Evolutionary conservation across 2,113 vertebrate genomes (phyloP).

Genomic region (Campylomormyrus numenius): DNA sequence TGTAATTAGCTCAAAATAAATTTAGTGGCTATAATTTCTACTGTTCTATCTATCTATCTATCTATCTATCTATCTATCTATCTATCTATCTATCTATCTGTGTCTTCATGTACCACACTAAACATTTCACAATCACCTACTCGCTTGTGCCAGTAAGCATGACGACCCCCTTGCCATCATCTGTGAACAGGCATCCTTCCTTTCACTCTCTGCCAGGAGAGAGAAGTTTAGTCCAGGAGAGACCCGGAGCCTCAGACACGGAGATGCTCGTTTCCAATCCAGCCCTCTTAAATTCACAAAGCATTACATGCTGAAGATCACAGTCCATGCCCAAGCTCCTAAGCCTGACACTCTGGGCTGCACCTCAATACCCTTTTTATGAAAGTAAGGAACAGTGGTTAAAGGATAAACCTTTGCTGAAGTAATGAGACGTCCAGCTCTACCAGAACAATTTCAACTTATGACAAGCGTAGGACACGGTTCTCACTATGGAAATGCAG

Average conservation of each 20-base stretch:
- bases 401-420: background rate
- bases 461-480: background rate
- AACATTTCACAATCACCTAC: background rate
- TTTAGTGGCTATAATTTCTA: background rate
- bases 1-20: background rate
- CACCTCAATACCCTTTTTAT: background rate
- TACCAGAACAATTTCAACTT: background rate
- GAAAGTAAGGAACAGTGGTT: background rate
- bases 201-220: background rate
- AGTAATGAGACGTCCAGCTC: constrained; percentile 1
- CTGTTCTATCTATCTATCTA: background rate
- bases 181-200: background rate
- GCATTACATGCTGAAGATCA: background rate
- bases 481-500: background rate
- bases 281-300: background rate
- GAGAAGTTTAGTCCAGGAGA: background rate
- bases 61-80: background rate
- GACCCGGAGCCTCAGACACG: background rate
- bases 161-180: background rate
- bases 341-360: background rate
- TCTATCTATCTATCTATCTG: background rate
- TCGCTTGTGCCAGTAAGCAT: background rate
- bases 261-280: background rate
- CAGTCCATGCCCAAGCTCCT: background rate
- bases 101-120: background rate